phyloP scores from a whole-genome alignment of 2,888 invertebrate species.

The Eulithis testata region DNA sequence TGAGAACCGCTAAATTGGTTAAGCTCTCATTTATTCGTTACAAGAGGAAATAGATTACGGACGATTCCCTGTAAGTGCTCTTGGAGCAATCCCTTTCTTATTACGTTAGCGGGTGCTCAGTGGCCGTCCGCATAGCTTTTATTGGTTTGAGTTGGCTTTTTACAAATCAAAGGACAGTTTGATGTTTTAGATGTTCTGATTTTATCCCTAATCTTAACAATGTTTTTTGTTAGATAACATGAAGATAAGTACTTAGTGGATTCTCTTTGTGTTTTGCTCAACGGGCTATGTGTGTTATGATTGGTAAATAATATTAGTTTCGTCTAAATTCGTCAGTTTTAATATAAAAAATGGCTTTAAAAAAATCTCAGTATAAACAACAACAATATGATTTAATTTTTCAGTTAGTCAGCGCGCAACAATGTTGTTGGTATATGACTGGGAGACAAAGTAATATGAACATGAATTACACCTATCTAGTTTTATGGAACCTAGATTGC shows the following conservation, averaged over 20 bases:
- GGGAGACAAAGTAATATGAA: conserved; percentile 12
- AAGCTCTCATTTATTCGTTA: conserved; percentile 64
- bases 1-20: conserved; percentile 66
- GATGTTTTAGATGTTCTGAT: background rate
- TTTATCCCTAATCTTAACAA: background rate
- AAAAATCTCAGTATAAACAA: too few relatives aligned
- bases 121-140: background rate
- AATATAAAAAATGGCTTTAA: too few relatives aligned
- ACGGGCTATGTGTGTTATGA: too few relatives aligned
- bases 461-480: conserved; percentile 15
- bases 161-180: background rate
- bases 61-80: conserved; percentile 62
- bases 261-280: too few relatives aligned
- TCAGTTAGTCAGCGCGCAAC: conserved; percentile 15
- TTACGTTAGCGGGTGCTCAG: conserved; percentile 52
- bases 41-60: conserved; percentile 64
- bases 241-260: too few relatives aligned
- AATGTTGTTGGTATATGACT: background rate
- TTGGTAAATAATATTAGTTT: too few relatives aligned
- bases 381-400: too few relatives aligned
- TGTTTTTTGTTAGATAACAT: too few relatives aligned
- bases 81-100: conserved; percentile 51
- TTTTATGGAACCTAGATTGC: conserved; percentile 24
- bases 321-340: too few relatives aligned
- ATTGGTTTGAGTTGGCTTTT: conserved; percentile 8